Evolutionary conservation across 2,888 invertebrate genomes (phyloP).

Genomic region (Cerceris rybyensis): DNA sequence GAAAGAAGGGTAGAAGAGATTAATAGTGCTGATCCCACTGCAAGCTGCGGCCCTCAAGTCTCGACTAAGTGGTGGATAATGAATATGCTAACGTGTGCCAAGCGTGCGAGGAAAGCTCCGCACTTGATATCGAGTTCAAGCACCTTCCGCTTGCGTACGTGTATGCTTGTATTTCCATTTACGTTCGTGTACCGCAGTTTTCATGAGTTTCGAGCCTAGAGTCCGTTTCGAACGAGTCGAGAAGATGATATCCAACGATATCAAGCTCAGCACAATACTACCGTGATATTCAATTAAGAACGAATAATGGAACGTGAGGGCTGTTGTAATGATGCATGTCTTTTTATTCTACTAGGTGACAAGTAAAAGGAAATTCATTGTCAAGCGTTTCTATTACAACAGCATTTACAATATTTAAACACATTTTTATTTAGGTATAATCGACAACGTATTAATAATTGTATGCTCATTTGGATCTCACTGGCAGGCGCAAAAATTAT

Average conservation of each 20-base stretch:
- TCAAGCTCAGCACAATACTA: constrained; percentile 26
- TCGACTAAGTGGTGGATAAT: constrained; percentile 77
- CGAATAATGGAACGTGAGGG: constrained; percentile 39
- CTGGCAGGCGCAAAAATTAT: too few relatives aligned
- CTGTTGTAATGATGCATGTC: constrained; percentile 14
- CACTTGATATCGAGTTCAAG: constrained; percentile 76
- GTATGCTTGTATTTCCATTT: constrained; percentile 25
- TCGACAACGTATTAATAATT: too few relatives aligned
- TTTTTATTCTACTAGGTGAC: background rate
- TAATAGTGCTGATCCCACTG: constrained; percentile 75
- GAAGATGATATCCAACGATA: background rate
- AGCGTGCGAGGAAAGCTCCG: constrained; percentile 76
- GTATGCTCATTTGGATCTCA: too few relatives aligned
- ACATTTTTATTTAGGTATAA: too few relatives aligned
- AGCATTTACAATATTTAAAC: too few relatives aligned
- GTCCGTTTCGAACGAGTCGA: background rate
- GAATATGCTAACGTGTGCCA: constrained; percentile 80
- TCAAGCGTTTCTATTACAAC: too few relatives aligned
- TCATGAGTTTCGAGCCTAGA: constrained; percentile 31
- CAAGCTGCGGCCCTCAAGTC: constrained; percentile 69
- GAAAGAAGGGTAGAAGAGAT: constrained; percentile 55
- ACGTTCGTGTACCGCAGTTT: constrained; percentile 21
- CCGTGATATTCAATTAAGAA: constrained; percentile 43
- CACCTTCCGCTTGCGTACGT: constrained; percentile 57
- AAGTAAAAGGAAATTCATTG: too few relatives aligned